These are phyloP conservation scores for Lamellibrachia satsuma DNA, from an alignment of 2,888 invertebrate genomes.

Conservation along the genomic window DNA sequence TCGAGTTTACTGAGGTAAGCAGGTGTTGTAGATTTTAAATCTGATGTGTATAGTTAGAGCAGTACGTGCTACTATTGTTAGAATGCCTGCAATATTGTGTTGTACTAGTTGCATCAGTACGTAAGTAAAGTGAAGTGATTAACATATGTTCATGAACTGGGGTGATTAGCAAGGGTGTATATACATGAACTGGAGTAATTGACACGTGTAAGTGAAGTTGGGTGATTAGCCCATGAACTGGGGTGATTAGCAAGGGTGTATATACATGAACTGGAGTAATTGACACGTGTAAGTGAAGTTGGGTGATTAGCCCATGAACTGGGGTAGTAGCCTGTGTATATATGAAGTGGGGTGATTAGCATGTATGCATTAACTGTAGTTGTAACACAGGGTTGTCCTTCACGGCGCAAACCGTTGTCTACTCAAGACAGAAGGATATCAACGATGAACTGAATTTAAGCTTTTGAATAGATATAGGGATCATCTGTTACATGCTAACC, in stretches of 20 bases:
- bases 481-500: too few relatives aligned
- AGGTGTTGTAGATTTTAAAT: neutral
- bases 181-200: neutral
- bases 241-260: neutral
- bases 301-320: neutral
- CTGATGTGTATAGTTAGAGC: neutral
- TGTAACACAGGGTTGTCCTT: too few relatives aligned
- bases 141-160: neutral
- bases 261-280: neutral
- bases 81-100: neutral
- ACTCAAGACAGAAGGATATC: too few relatives aligned
- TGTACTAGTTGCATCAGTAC: neutral
- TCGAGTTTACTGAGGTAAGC: neutral
- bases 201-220: neutral
- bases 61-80: neutral
- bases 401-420: too few relatives aligned
- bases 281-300: neutral
- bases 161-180: neutral
- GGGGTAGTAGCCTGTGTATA: neutral
- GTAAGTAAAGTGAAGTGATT: neutral
- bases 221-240: neutral
- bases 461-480: too few relatives aligned
- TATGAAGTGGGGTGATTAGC: neutral
- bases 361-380: too few relatives aligned
- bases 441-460: too few relatives aligned